Evolutionary conservation across 1,140 invertebrate genomes (phyloP), one percentile per base, ranked within the genome.

Genomic region (Drosophila rhopaloa): DNA sequence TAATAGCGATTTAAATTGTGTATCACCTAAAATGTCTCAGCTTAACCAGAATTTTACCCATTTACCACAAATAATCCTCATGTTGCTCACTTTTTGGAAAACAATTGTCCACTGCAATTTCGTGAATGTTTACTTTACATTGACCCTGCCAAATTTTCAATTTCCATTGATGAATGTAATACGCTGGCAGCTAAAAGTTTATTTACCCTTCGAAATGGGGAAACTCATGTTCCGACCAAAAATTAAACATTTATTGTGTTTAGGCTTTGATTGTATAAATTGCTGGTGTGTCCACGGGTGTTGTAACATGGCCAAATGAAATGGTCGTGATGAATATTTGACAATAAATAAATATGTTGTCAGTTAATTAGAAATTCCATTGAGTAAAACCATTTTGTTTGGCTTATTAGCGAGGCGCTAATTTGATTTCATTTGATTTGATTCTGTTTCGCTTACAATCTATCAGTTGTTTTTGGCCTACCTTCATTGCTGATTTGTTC

Each of bases 341-440:
- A 79, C 79, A 79, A 79, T 85, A 86, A 79, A 88, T 88, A 83
- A 88, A 83, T 83, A 78, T 88, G 82, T 78, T 81, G 60, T 38
- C 66, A 88, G 82, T 86, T 86, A 86, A 86, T 86, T 86, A 79
- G 76, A 76, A 88, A 83, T 79, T 86, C 79, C 79, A 83, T 85
- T 86, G 70, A 53, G 55, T 63, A 68, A 24, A 59, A 71, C 67
- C 75, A 82, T 82, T 82, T 72, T 83, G 71, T 86, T 88, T 82
- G 66, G 82, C 79, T 86, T 86, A 86, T 86, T 86, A 86, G 79
- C 83, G 76, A 62, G 63, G 51, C 70, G 71, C 72, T 74, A 85
- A 85, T 73, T 76, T 73, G 53, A 80, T 71, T 74, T 63, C 37
- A 59, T 55, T 59, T 68, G 67, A 71, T 71, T 70, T 65, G 65